Conservation (phyloP, 1,140 invertebrate genomes). For the Mamestra configurata region DNA sequence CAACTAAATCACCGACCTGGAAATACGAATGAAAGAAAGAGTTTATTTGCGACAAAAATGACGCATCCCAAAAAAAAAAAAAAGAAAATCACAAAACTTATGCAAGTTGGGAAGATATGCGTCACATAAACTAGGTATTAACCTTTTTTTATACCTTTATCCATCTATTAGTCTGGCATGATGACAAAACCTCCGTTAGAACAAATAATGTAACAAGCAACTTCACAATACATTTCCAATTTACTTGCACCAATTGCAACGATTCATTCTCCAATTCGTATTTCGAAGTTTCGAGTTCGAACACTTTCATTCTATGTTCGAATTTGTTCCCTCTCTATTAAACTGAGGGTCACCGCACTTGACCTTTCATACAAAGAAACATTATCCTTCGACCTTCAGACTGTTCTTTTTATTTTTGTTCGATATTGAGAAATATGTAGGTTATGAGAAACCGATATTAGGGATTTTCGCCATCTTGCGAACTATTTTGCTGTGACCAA, state of each 20-base stretch:
- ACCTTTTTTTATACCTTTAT: too few relatives aligned
- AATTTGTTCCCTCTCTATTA: constrained; percentile 6
- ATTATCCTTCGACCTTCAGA: constrained; percentile 36
- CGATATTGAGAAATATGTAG: constrained; percentile 35
- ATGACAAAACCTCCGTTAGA: too few relatives aligned
- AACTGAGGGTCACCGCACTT: constrained; percentile 16
- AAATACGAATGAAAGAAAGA: too few relatives aligned
- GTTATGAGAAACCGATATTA: constrained; percentile 43
- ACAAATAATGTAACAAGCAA: not conserved
- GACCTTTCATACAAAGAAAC: constrained; percentile 33
- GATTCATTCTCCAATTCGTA: not conserved
- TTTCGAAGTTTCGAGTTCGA: not conserved
- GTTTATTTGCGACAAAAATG: too few relatives aligned
- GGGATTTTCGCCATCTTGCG: constrained; percentile 6
- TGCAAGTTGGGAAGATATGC: too few relatives aligned
- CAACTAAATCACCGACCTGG: too few relatives aligned
- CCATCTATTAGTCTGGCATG: too few relatives aligned
- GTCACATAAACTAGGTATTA: too few relatives aligned
- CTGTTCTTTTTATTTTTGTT: constrained; percentile 28
- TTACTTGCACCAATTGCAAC: not conserved
- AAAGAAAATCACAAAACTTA: too few relatives aligned
- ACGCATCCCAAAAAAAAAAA: too few relatives aligned
- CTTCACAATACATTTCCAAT: not conserved
- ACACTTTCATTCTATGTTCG: not conserved
- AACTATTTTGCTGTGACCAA: not conserved